These are phyloP conservation scores for Vidua chalybeata DNA, from an alignment of 2,113 vertebrate genomes.

Conservation along the genomic window DNA sequence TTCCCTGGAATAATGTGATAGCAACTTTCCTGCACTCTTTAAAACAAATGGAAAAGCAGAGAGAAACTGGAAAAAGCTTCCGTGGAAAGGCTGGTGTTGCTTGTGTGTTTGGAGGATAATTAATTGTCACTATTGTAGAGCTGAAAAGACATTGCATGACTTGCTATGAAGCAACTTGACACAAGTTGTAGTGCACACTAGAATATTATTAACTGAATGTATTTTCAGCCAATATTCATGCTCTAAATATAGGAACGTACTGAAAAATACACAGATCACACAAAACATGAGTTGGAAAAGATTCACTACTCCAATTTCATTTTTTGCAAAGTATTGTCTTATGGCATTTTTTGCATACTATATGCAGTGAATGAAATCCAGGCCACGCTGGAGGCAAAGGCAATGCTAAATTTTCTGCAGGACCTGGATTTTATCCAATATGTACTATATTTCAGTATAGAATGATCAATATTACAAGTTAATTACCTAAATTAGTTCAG, in stretches of 20 bases:
- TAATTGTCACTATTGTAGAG: not conserved
- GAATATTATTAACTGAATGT: not conserved
- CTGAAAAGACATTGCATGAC: not conserved
- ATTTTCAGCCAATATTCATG: not conserved
- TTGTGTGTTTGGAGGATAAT: not conserved
- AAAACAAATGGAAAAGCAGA: conserved; percentile 40
- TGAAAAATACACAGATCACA: not conserved
- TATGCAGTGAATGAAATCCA: not conserved
- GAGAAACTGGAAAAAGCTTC: conserved; percentile 1
- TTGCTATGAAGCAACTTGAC: not conserved
- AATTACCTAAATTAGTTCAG: not conserved
- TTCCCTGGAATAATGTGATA: conserved; percentile 1
- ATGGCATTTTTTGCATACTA: not conserved
- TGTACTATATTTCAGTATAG: not conserved
- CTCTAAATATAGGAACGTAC: not conserved
- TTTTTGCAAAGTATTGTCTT: not conserved
- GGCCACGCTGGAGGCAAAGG: not conserved
- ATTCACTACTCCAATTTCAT: not conserved
- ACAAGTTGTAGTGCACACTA: not conserved
- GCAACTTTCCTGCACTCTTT: conserved; percentile 11
- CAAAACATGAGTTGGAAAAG: not conserved
- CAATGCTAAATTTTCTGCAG: not conserved
- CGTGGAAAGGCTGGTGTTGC: not conserved
- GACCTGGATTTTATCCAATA: not conserved
- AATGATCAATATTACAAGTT: not conserved